Evolutionary conservation across 2,888 invertebrate genomes (phyloP).

Genomic region (Hypena proboscidalis): DNA sequence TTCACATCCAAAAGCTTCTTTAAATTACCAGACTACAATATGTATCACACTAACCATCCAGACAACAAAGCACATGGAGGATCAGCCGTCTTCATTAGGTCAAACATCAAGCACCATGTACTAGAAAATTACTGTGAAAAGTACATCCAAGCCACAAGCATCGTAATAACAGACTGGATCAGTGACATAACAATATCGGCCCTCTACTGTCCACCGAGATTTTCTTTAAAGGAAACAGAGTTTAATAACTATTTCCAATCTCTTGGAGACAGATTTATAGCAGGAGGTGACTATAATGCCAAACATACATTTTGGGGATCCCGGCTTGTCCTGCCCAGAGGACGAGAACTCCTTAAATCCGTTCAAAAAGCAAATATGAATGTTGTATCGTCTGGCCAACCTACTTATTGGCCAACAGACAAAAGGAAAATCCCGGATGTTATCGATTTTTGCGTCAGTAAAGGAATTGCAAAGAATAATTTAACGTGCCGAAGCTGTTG

Average conservation of each 20-base stretch:
- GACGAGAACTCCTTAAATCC: too few relatives aligned
- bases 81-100: conserved; percentile 5
- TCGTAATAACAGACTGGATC: conserved; percentile 1
- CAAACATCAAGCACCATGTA: conserved; percentile 5
- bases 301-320: conserved; percentile 3
- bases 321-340: too few relatives aligned
- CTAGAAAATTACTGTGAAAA: neutral
- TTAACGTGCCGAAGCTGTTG: conserved; percentile 19
- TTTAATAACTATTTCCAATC: too few relatives aligned
- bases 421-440: too few relatives aligned
- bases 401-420: too few relatives aligned
- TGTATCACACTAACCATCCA: conserved; percentile 7
- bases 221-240: conserved; percentile 1
- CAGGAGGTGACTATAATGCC: conserved; percentile 1
- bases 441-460: conserved; percentile 13
- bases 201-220: conserved; percentile 6
- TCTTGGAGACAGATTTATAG: conserved; percentile 1
- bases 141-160: conserved; percentile 4
- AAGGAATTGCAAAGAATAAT: conserved; percentile 20
- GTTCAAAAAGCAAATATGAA: too few relatives aligned
- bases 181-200: conserved; percentile 6
- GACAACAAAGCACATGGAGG: too few relatives aligned
- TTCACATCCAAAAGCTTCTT: conserved; percentile 7
- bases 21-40: neutral
- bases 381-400: too few relatives aligned